phyloP scores from a whole-genome alignment of 2,888 invertebrate genomes.

The Frankliniella intonsa region DNA sequence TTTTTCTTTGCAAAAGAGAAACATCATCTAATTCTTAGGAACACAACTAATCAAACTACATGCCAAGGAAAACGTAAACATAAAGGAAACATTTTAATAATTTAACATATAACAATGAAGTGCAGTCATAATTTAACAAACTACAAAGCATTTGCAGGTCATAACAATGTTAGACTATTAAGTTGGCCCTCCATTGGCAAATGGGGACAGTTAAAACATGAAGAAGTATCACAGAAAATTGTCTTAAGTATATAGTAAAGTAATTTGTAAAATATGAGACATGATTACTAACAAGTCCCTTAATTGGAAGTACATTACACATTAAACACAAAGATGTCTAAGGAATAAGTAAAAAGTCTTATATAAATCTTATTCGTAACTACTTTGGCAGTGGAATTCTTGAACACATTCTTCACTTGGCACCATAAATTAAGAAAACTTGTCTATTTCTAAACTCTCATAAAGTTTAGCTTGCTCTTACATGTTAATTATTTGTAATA shows the following conservation, averaged over 20 bases:
- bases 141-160: neutral
- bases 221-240: neutral
- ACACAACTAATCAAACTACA: no score
- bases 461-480: no score
- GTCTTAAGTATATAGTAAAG: neutral
- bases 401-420: neutral
- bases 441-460: no score
- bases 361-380: neutral
- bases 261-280: no score
- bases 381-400: neutral
- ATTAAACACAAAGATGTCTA: neutral
- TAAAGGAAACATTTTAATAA: neutral
- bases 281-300: no score
- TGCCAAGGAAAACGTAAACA: no score
- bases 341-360: neutral
- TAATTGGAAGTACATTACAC: neutral
- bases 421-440: no score
- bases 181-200: neutral
- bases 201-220: neutral
- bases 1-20: no score
- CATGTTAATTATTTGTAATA: no score
- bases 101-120: neutral
- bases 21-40: no score
- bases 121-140: neutral
- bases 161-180: neutral